A percentile compares a stretch with the other conserved stretches of the same genome.
Conservation (phyloP, 2,888 invertebrate species). For the Synergus laeviventris region DNA sequence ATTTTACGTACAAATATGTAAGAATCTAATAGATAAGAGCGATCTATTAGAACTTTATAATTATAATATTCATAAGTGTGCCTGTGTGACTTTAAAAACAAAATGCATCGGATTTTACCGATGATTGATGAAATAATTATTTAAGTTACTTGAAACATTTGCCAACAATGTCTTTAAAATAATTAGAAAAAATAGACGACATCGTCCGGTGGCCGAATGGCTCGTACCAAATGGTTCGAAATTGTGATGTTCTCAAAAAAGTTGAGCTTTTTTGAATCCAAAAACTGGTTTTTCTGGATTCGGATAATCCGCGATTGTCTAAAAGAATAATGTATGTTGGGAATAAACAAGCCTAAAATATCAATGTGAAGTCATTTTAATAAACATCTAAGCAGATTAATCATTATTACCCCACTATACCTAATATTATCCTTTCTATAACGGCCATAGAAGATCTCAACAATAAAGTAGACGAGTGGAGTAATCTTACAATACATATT, state of each 20-base stretch:
- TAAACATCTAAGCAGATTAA: conserved; percentile 1
- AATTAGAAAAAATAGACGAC: no score
- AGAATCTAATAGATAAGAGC: neutral
- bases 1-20: neutral
- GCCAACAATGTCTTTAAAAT: no score
- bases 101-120: neutral
- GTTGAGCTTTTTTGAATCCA: no score
- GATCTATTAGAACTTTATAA: neutral
- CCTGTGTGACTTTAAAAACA: neutral
- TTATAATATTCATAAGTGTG: neutral
- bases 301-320: neutral
- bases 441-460: neutral
- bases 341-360: neutral
- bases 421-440: neutral
- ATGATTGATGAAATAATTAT: neutral
- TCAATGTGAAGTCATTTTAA: conserved; percentile 1
- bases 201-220: no score
- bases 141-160: no score
- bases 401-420: neutral
- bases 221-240: no score
- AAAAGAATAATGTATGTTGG: neutral
- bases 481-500: conserved; percentile 2
- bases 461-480: neutral
- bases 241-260: no score
- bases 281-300: no score